These are phyloP conservation scores for Sphaerophoria rueppellii DNA, from an alignment of 2,888 invertebrate genomes.

Conservation along the genomic window DNA sequence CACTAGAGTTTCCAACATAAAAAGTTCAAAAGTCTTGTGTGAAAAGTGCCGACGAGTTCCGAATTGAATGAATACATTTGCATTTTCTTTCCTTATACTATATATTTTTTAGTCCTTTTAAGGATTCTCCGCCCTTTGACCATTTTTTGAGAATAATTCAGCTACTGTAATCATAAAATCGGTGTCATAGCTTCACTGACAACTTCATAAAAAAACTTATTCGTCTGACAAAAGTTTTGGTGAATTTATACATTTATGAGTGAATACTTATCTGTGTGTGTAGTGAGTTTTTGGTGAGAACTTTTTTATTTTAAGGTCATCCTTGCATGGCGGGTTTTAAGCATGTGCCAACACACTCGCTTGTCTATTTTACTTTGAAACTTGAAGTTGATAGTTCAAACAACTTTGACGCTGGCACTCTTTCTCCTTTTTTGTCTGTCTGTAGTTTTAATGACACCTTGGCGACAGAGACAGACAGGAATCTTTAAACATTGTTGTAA, in stretches of 20 bases:
- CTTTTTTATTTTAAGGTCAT: no score
- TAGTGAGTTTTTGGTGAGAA: slow-evolving; percentile 30
- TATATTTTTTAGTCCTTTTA: not conserved
- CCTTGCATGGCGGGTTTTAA: no score
- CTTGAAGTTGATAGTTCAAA: no score
- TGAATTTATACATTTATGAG: not conserved
- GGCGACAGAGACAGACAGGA: no score
- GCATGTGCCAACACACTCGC: no score
- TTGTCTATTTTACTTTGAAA: no score
- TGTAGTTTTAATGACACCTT: no score
- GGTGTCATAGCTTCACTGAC: slow-evolving; percentile 46
- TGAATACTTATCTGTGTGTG: not conserved
- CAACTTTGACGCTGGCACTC: no score
- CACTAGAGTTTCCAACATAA: slow-evolving; percentile 9
- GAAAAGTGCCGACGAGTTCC: slow-evolving; percentile 49
- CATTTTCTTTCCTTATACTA: slow-evolving; percentile 11
- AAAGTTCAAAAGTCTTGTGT: slow-evolving; percentile 31
- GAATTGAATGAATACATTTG: slow-evolving; percentile 57
- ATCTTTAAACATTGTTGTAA: no score
- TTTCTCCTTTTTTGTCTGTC: no score
- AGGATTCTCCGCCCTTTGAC: slow-evolving; percentile 1
- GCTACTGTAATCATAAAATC: slow-evolving; percentile 62
- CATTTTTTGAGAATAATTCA: slow-evolving; percentile 9
- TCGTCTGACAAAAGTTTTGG: slow-evolving; percentile 50
- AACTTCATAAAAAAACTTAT: slow-evolving; percentile 60